These are phyloP conservation scores for Drosophila melanica DNA, from an alignment of 1,140 invertebrate genomes.

Conservation along the genomic window DNA sequence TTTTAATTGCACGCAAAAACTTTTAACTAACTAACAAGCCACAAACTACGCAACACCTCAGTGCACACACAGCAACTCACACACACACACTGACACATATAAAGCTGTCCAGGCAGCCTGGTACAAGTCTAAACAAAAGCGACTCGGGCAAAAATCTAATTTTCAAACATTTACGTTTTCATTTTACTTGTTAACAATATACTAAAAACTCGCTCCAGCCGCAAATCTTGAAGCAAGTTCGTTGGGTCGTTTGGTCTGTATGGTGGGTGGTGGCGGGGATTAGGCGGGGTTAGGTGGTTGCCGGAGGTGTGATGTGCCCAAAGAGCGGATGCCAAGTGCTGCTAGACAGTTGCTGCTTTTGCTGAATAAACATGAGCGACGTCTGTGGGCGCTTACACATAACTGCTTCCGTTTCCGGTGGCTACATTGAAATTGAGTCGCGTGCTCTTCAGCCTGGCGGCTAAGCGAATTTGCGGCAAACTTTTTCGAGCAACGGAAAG, in stretches of 20 bases:
- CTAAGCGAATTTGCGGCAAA: conserved; percentile 37
- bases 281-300: not conserved
- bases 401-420: conserved; percentile 35
- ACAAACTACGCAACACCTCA: conserved; percentile 79
- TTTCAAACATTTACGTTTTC: conserved; percentile 83
- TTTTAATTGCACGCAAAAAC: conserved; percentile 81
- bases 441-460: conserved; percentile 16
- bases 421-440: conserved; percentile 65
- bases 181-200: conserved; percentile 80
- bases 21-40: conserved; percentile 82
- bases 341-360: conserved; percentile 12
- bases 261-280: no score
- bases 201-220: conserved; percentile 43
- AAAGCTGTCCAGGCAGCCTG: conserved; percentile 1
- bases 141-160: conserved; percentile 76
- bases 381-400: conserved; percentile 34
- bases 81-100: conserved; percentile 2
- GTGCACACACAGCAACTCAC: conserved; percentile 56
- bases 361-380: conserved; percentile 71
- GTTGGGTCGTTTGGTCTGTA: no score
- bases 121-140: conserved; percentile 66
- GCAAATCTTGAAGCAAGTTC: conserved; percentile 43
- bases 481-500: conserved; percentile 3
- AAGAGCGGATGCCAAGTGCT: conserved; percentile 16
- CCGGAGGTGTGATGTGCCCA: conserved; percentile 1